These are phyloP conservation scores for Myotis planiceps DNA, from an alignment of 2,797 vertebrate genomes.

Conservation along the genomic window DNA sequence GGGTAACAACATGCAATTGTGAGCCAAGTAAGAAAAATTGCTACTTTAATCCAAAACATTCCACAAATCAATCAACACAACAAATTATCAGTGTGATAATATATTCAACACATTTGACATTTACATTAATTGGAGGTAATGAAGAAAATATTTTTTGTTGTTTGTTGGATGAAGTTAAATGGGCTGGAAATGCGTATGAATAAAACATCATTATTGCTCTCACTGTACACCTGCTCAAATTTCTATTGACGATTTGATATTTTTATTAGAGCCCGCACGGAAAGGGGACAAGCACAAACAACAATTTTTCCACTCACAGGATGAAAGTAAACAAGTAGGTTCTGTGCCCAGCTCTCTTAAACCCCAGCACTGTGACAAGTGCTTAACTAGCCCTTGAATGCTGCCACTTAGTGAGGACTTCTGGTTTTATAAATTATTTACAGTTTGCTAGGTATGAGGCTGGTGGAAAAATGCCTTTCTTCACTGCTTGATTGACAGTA, in stretches of 20 bases:
- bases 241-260: conserved; percentile 85
- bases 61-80: conserved; percentile 82
- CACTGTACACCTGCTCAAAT: conserved; percentile 86
- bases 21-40: conserved; percentile 78
- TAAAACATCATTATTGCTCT: conserved; percentile 86
- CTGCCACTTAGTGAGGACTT: conserved; percentile 87
- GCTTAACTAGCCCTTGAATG: conserved; percentile 86
- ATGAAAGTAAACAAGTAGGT: conserved; percentile 75
- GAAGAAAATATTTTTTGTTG: conserved; percentile 89
- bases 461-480: conserved; percentile 87
- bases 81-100: conserved; percentile 84
- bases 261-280: conserved; percentile 82
- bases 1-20: conserved; percentile 64
- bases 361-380: conserved; percentile 80
- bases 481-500: conserved; percentile 86
- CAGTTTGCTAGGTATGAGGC: conserved; percentile 87
- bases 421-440: conserved; percentile 90
- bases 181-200: conserved; percentile 87
- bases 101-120: conserved; percentile 89
- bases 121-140: conserved; percentile 90
- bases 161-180: conserved; percentile 86
- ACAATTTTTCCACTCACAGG: conserved; percentile 75
- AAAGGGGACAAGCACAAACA: conserved; percentile 75
- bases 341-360: conserved; percentile 72
- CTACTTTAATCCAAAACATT: conserved; percentile 85